Conservation (phyloP, 2,113 vertebrate species). For the Cnemophilus loriae region DNA sequence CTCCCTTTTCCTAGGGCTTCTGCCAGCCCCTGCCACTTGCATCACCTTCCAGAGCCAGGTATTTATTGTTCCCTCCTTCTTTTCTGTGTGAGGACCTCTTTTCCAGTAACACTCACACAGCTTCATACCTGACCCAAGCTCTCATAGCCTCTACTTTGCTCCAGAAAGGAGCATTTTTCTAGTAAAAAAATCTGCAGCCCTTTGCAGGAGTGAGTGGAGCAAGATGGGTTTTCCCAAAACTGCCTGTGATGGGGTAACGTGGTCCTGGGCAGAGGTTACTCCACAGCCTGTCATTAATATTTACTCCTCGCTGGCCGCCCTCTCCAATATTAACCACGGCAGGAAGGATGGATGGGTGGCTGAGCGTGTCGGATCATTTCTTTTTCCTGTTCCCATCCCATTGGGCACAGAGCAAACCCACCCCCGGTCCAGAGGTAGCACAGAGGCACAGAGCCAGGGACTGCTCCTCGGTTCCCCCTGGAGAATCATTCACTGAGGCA, state of each 20-base stretch:
- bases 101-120: background rate
- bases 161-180: background rate
- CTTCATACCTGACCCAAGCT: accelerated
- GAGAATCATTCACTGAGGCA: constrained; percentile 8
- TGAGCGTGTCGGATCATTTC: background rate
- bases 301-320: background rate
- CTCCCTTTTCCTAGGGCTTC: background rate
- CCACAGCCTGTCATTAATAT: background rate
- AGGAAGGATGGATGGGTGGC: constrained; percentile 20
- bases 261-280: background rate
- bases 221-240: background rate
- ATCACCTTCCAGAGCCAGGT: background rate
- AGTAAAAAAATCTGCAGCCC: background rate
- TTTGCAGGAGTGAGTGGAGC: background rate
- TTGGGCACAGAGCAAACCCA: background rate
- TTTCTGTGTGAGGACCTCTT: background rate
- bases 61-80: background rate
- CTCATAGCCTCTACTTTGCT: background rate
- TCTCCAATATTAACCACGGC: constrained; percentile 24
- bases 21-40: background rate
- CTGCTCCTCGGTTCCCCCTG: background rate
- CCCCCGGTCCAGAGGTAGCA: background rate
- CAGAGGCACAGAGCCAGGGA: background rate
- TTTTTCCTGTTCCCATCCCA: background rate
- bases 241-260: accelerated